Conservation (phyloP, 2,888 invertebrate genomes). For the Uloborus plumipes region DNA sequence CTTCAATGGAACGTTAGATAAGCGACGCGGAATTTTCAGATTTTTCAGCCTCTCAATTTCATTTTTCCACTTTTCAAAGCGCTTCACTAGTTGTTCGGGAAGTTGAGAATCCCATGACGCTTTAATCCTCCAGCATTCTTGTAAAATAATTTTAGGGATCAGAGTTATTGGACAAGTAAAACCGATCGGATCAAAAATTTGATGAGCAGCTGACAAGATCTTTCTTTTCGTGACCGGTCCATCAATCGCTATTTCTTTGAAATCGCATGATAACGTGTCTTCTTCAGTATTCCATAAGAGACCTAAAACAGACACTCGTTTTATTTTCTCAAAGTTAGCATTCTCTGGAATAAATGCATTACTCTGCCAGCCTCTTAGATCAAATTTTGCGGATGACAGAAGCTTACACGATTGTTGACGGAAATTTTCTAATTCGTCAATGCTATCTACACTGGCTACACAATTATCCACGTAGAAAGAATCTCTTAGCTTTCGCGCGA, state of each 20-base stretch:
- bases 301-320: too few species aligned
- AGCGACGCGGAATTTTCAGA: neutral
- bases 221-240: neutral
- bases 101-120: neutral
- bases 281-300: too few species aligned
- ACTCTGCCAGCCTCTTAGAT: too few species aligned
- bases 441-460: conserved; percentile 1
- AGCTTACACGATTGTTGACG: neutral
- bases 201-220: neutral
- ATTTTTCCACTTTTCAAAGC: neutral
- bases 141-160: neutral
- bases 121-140: conserved; percentile 7
- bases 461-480: conserved; percentile 15
- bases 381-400: neutral
- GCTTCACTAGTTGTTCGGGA: neutral
- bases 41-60: neutral
- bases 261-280: too few species aligned
- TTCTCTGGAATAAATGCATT: too few species aligned
- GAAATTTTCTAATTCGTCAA: neutral
- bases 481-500: neutral
- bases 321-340: too few species aligned
- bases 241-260: too few species aligned
- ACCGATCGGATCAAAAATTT: conserved; percentile 6
- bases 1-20: neutral
- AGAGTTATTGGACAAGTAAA: neutral